Evolutionary conservation across 23 tunicate genomes (phyloP), one percentile per base, ranked within the genome.

Genomic region (Halocynthia aurantium): DNA sequence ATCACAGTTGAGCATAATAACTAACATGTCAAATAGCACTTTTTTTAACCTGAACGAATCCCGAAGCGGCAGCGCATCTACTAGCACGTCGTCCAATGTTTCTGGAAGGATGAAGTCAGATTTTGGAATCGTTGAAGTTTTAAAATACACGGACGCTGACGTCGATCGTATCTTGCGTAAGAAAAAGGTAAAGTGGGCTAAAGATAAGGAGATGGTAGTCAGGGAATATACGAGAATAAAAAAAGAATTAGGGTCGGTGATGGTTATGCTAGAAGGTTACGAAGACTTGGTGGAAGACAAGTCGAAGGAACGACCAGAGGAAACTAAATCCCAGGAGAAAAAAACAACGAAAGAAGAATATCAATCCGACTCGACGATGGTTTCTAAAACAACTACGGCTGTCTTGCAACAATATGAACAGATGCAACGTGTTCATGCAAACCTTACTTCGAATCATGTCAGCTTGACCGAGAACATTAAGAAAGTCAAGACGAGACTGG

Each of bases 91-190:
- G 53, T 52, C 76, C 10, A 13, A 0, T 18, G 51, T 40, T 8
- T 7, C 62, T 19, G 52, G 60, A 62, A 54, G 62, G 5, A 51
- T 56, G 7, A 64, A 67, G 7, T 52, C 75, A n/a, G 81, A 77
- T 51, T 52, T 44, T 13, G 86, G 73, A 21, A 87, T 87, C 40
- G 63, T 87, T 7, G 86, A 87, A 62, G 62, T 87, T 5, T 64
- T 87, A 7, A 82, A 82, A 72, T 87, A 87, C 70, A 44, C 93
- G 0, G 93, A 82, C 22, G 82, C 80, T 52, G 93, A 87, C 57
- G 21, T 84, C 9, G 72, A 77, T 8, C 62, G 64, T 51, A 44
- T 54, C 5, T 54, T 74, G 64, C 31, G 57, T 40, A 31, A 54
- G 15, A 58, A 77, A 51, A 80, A 84, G 62, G 77, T 72, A 6